These are phyloP conservation scores for Idaea aversata DNA, from an alignment of 2,888 invertebrate species.

Conservation along the genomic window DNA sequence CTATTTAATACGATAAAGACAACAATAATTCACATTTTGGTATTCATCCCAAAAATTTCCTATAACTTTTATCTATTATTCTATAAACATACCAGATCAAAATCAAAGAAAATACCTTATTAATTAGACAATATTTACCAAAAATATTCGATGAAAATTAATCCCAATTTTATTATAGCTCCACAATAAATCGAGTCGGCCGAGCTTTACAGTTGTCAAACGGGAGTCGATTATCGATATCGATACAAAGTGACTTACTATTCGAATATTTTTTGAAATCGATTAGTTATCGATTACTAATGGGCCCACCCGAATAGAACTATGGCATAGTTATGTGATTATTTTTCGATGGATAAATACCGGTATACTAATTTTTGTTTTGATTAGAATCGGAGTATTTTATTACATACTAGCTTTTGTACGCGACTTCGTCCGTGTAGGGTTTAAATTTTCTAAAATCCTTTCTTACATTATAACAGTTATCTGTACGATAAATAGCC, in stretches of 20 bases:
- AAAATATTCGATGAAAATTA: slow-evolving; percentile 44
- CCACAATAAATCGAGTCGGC: slow-evolving; percentile 59
- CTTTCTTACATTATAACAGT: too few species aligned
- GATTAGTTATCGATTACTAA: slow-evolving; percentile 60
- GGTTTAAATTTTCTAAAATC: too few species aligned
- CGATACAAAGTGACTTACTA: slow-evolving; percentile 10
- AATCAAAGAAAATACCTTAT: background rate
- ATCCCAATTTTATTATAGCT: slow-evolving; percentile 56
- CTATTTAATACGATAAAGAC: too few species aligned
- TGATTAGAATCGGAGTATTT: slow-evolving; percentile 24
- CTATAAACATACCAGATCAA: slow-evolving; percentile 4
- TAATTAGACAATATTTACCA: slow-evolving; percentile 32
- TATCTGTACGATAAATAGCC: slow-evolving; percentile 4
- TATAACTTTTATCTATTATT: too few species aligned
- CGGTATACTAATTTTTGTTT: slow-evolving; percentile 28
- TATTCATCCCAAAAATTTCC: too few species aligned
- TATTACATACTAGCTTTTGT: slow-evolving; percentile 27
- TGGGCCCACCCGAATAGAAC: slow-evolving; percentile 47
- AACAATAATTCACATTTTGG: too few species aligned
- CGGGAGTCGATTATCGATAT: slow-evolving; percentile 55
- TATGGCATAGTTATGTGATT: slow-evolving; percentile 41
- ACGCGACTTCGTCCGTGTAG: too few species aligned
- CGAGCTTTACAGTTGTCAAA: slow-evolving; percentile 57
- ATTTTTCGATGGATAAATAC: slow-evolving; percentile 48
- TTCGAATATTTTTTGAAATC: slow-evolving; percentile 35